Percentiles rank a stretch among this genome's conserved stretches.
These are phyloP conservation scores for Craterocephalus amniculus DNA, from an alignment of 2,797 vertebrate species.

Conservation along the genomic window DNA sequence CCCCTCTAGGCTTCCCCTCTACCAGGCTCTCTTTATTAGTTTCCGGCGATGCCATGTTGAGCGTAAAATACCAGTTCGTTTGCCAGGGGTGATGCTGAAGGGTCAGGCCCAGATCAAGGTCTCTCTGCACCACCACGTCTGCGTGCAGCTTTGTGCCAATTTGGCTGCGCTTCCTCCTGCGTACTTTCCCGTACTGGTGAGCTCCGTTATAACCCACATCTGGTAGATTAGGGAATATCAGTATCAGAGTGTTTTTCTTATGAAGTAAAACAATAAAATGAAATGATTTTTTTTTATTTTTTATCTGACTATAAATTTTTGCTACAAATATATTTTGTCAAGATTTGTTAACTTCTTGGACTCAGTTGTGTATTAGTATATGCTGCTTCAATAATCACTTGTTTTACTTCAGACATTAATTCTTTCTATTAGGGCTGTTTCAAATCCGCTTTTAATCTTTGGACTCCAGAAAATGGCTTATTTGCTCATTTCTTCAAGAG, in stretches of 20 bases:
- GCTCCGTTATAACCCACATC: slow-evolving; percentile 36
- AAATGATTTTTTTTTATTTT: too few species aligned
- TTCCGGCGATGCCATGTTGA: slow-evolving; percentile 87
- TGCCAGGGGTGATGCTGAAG: slow-evolving; percentile 83
- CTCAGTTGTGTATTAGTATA: too few species aligned
- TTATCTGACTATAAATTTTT: too few species aligned
- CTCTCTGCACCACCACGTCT: slow-evolving; percentile 90
- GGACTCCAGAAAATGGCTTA: too few species aligned
- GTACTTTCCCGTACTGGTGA: slow-evolving; percentile 88
- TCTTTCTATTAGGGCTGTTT: too few species aligned
- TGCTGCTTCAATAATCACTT: too few species aligned
- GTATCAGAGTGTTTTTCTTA: background rate
- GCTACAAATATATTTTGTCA: too few species aligned
- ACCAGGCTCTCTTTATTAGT: slow-evolving; percentile 85
- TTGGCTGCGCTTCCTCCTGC: slow-evolving; percentile 84
- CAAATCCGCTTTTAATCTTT: too few species aligned
- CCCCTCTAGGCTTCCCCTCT: slow-evolving; percentile 84
- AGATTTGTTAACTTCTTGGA: too few species aligned
- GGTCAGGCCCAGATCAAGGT: slow-evolving; percentile 84
- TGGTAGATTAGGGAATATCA: background rate
- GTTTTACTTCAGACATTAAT: too few species aligned
- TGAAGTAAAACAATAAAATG: too few species aligned
- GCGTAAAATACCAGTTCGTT: slow-evolving; percentile 83
- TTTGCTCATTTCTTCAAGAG: too few species aligned
- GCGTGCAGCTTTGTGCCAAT: slow-evolving; percentile 88